Evolutionary conservation across 2,888 invertebrate species (phyloP), one percentile per base, ranked within the genome.

Genomic region (Agrenia bidenticulata): DNA sequence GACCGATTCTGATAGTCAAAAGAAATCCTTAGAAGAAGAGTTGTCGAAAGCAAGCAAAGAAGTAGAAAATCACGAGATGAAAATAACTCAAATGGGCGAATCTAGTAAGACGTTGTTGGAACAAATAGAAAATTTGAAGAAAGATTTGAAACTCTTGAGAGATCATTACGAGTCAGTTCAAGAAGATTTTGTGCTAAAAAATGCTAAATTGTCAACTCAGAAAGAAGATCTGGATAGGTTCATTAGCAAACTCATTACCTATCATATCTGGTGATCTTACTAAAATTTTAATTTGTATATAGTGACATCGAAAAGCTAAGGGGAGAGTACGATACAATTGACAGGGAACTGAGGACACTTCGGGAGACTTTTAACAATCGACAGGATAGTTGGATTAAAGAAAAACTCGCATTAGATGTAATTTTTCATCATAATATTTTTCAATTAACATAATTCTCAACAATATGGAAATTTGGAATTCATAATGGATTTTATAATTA

Each of bases 141-240:
- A 51, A 17, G 75, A 72, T 15, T 55, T 75, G 54, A 51, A 45
- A 9, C 51, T 67, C 4, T 72, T 94, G 61, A 91, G 89, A 32
- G 84, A 86, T 19, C 91, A 90, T 79, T 92, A 91, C 80, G 92
- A 92, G 79, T 84, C 88, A 67, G 80, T 94, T 41, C 89, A 90
- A 78, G 92, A 92, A 79, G 92, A 92, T 77, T 90, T 90, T 74
- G 89, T 92, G 0, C 85, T 90, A 0, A 88, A 89, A 68, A 92
- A 91, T 80, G 88, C 90, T 7, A 87, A 90, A 78, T 81, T 92
- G 2, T 89, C 89, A 2, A 88, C 87, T 63, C 90, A 93, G 79
- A 93, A 90, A 78, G 89, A 92, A 81, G 85, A 87, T 76, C 82
- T 91, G 15, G 88, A 89, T 80, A 85, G 84, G 89, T 88, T 80